Evolutionary conservation across 1,140 invertebrate species (phyloP), one percentile per base, ranked within the genome.

Genomic region (Drosophila tropicalis): DNA sequence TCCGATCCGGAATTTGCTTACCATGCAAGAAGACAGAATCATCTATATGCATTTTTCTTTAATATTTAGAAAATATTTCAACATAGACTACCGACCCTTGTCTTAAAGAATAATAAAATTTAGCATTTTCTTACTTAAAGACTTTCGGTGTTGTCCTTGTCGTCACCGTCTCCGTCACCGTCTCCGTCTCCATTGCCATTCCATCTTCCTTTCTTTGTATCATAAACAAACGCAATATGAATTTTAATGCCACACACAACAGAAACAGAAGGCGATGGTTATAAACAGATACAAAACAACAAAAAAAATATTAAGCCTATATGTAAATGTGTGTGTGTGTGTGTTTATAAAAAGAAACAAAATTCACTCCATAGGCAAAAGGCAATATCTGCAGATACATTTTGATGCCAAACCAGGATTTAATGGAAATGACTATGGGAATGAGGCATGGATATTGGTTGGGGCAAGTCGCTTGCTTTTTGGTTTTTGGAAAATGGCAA

Each of bases 331-430:
- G 1, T 7, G 32, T 1, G 9, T 36, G 2, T 36, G 34, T 36
- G 10, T 36, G 34, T 36, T 1, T 36, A 70, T 60, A 29, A 29
- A 29, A 29, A 29, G 29, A 29, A 29, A 29, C 5, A 29, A 29
- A 29, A 29, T 29, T 5, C 6, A 44, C n/a, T 44, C 44, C 17
- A 76, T 73, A 73, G 66, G 70, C 70, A 76, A 66, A 65, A 54
- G 67, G 65, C 74, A 66, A 76, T 73, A 69, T 70, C 65, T 73
- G 62, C 70, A 73, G 62, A 76, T 76, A 73, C 70, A 71, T 73
- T 69, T 68, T 47, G 44, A 17, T 47, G 44, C 15, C 44, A 47
- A 51, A 51, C 44, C 44, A 51, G 44, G 44, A 51, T 51, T 51
- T 51, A 51, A 51, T 51, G 44, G 17, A 22, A 51, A 51, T 51